Conservation (phyloP, 2,888 invertebrate species). For the Amaurobius ferox region DNA sequence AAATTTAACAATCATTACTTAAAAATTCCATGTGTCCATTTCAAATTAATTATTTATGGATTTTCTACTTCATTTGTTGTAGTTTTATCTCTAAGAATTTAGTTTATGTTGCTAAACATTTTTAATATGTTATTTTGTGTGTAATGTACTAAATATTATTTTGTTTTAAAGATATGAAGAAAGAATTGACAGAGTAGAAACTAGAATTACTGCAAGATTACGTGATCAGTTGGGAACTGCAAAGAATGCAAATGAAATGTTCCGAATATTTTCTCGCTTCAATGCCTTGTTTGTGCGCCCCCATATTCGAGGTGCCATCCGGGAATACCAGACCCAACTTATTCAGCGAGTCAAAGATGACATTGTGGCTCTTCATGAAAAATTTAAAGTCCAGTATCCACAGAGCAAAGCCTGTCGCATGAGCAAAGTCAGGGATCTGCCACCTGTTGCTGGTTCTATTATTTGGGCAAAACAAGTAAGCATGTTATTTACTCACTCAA, state of each 20-base stretch:
- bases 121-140: no score
- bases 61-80: no score
- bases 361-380: conserved; percentile 97
- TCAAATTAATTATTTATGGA: no score
- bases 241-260: conserved; percentile 99
- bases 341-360: conserved; percentile 99
- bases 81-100: no score
- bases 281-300: conserved; percentile 99
- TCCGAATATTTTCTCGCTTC: conserved; percentile 96
- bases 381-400: conserved; percentile 98
- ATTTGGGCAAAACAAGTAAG: conserved; percentile 91
- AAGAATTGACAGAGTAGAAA: conserved; percentile 97
- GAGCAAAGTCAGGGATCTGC: conserved; percentile 94
- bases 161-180: conserved; percentile 89
- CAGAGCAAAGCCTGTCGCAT: conserved; percentile 95
- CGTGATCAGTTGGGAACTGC: conserved; percentile 98
- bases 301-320: conserved; percentile 98
- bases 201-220: conserved; percentile 96
- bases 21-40: no score
- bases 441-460: conserved; percentile 97
- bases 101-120: no score
- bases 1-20: no score
- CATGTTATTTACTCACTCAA: no score
- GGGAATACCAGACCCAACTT: conserved; percentile 99
- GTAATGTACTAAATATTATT: neutral